Conservation (phyloP, 1,140 invertebrate genomes). For the Plodia interpunctella region DNA sequence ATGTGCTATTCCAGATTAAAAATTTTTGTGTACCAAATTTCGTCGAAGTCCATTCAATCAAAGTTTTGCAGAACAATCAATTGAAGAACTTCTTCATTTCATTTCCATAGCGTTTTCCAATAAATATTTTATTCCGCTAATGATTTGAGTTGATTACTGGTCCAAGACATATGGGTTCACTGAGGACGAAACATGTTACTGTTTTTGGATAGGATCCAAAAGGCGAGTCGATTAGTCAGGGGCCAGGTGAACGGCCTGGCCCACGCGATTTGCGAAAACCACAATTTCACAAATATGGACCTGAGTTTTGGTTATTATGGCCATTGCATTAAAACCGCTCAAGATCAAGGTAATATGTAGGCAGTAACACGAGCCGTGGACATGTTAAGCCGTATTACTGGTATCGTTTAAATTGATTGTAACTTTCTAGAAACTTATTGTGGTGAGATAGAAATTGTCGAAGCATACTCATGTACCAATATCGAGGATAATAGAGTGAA, state of each 20-base stretch:
- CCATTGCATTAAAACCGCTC: constrained; percentile 20
- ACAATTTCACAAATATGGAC: constrained; percentile 25
- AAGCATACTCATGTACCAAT: neutral
- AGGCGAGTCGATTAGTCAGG: constrained; percentile 39
- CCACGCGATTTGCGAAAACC: constrained; percentile 37
- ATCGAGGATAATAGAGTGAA: neutral
- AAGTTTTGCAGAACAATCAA: too few relatives aligned
- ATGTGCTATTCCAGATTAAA: too few relatives aligned
- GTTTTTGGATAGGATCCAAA: constrained; percentile 42
- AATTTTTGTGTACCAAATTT: too few relatives aligned
- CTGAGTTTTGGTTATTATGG: constrained; percentile 20
- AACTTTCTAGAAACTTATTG: neutral
- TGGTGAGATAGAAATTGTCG: neutral
- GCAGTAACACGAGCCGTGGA: neutral
- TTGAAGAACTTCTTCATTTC: too few relatives aligned
- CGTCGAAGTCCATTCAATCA: too few relatives aligned
- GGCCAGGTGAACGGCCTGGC: constrained; percentile 44
- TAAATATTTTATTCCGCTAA: too few relatives aligned
- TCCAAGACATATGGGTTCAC: neutral
- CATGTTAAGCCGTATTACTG: neutral
- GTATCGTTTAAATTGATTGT: neutral
- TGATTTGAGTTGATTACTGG: neutral
- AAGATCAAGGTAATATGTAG: constrained; percentile 16
- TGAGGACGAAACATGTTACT: constrained; percentile 18
- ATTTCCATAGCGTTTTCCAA: too few relatives aligned